Base-by-base conservation (phyloP, 2,888 invertebrate genomes). In the Xestobium rufovillosum region DNA sequence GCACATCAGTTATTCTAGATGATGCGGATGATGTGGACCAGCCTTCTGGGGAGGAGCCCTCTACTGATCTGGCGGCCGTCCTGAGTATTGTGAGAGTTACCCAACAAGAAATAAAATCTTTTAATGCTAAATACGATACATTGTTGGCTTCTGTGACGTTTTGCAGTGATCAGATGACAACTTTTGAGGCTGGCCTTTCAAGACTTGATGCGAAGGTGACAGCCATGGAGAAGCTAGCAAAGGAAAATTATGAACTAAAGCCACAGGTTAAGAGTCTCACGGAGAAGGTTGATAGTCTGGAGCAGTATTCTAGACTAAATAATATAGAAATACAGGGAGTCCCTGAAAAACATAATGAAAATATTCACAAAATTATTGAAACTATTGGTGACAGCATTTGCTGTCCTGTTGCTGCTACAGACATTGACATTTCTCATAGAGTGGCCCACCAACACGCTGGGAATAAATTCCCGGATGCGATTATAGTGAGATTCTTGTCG, bases 281-380 rank as follows among this genome's bases (percentile, higher is more conserved):
- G 13, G 26, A 23, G 26, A 13, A 30, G 17, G 19, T 36, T 3
- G 19, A 31, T 31, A 14, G 15, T 29, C 34, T 38, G 15, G 34
- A 38, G 13, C 27, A 38, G 26, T 26, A 12, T 28, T n/a, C 34
- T 3, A 26, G 19, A 19, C 17, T 27, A 3, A 38, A 34, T 14
- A 38, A 38, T 4, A 26, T 38, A 1, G 28, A 38, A 33, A 34
- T 38, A 9, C 34, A 38, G 3, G 34, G 28, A 14, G 19, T 34
- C 14, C 38, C 27, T 4, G 33, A 34, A 11, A 15, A 16, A 15
- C 13, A 32, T 8, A 34, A 28, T 27, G 34, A 34, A 26, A 34
- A 34, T 27, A 12, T 19, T 9, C 6, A 32, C 19, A 28, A 28
- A 26, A 16, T 37, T 26, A 26, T 26, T 10, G 14, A 12, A n/a